Evolutionary conservation across 2,113 vertebrate genomes (phyloP).

Genomic region (Porphyrio hochstetteri): DNA sequence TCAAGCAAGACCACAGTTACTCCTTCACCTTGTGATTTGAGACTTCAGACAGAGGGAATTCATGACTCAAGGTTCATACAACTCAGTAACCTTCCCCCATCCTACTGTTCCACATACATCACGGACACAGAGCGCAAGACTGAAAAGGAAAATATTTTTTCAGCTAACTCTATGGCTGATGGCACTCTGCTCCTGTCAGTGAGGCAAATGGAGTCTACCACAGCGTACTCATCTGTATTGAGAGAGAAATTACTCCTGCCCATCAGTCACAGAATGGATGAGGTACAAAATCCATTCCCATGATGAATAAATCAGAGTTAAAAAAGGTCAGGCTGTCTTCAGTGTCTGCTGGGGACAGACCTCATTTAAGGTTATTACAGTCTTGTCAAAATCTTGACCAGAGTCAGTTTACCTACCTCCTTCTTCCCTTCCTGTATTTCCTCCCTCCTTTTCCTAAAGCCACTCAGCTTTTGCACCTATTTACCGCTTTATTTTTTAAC

Average conservation of each 20-base stretch:
- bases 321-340: conserved; percentile 61
- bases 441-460: background rate
- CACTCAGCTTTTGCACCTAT: background rate
- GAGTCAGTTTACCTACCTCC: background rate
- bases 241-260: conserved; percentile 61
- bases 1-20: background rate
- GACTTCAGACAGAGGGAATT: background rate
- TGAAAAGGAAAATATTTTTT: conserved; percentile 53
- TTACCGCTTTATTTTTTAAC: background rate
- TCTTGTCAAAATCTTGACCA: conserved; percentile 36
- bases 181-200: conserved; percentile 47
- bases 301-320: conserved; percentile 52
- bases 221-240: background rate
- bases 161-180: conserved; percentile 16
- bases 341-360: conserved; percentile 34
- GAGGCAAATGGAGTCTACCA: conserved; percentile 61
- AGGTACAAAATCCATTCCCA: conserved; percentile 42
- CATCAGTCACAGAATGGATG: conserved; percentile 35
- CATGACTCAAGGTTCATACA: background rate
- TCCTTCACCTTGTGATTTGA: background rate
- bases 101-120: background rate
- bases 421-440: background rate
- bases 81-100: background rate
- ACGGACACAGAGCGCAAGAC: background rate
- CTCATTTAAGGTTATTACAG: conserved; percentile 46